These are phyloP conservation scores for Brachionus calyciflorus DNA, from an alignment of 1,140 invertebrate species.

Conservation along the genomic window DNA sequence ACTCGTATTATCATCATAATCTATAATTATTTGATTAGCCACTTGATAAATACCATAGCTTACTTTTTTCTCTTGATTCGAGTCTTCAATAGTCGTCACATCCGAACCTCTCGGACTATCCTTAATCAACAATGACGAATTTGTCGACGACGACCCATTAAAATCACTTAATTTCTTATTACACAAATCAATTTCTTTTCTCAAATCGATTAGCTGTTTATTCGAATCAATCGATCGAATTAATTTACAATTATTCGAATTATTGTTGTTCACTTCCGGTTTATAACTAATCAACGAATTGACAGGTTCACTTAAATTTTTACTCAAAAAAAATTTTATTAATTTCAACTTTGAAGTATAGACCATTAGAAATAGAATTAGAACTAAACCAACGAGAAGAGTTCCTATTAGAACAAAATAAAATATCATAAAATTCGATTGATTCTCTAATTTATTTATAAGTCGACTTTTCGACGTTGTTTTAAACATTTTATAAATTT, in stretches of 20 bases:
- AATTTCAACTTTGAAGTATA: slow-evolving; percentile 11
- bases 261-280: background rate
- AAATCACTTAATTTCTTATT: slow-evolving; percentile 11
- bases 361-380: background rate
- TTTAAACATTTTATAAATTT: background rate
- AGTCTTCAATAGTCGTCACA: background rate
- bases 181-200: slow-evolving; percentile 17
- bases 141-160: slow-evolving; percentile 2
- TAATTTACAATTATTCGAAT: background rate
- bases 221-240: background rate
- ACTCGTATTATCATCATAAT: slow-evolving; percentile 27
- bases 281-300: background rate
- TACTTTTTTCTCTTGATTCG: slow-evolving; percentile 10
- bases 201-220: slow-evolving; percentile 16
- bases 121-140: slow-evolving; percentile 13
- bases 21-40: slow-evolving; percentile 37
- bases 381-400: background rate
- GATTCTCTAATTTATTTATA: background rate
- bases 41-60: slow-evolving; percentile 32
- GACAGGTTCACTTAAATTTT: slow-evolving; percentile 1
- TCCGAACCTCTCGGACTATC: slow-evolving; percentile 9
- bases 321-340: background rate
- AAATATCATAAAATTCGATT: background rate
- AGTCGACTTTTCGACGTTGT: background rate
- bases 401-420: background rate